Conservation (phyloP, 2,888 invertebrate species). For the Cantharis nigra region DNA sequence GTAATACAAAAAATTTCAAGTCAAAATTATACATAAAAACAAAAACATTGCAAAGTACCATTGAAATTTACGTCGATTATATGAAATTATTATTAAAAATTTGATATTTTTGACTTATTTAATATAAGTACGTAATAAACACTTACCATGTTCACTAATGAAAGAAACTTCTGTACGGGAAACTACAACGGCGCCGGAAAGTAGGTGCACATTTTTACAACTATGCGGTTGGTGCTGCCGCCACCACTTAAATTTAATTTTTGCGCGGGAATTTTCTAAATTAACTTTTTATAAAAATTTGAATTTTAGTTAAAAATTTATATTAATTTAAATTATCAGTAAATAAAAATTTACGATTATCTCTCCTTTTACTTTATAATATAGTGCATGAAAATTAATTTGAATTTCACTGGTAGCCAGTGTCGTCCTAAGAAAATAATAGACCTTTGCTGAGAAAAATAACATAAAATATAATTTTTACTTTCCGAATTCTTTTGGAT, state of each 20-base stretch:
- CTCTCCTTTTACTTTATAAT: no score
- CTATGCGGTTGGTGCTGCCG: not conserved
- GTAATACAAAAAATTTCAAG: not conserved
- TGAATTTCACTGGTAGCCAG: no score
- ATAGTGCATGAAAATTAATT: no score
- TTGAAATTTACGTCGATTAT: not conserved
- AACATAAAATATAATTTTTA: no score
- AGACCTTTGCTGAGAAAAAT: no score
- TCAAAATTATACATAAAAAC: not conserved
- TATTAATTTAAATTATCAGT: not conserved
- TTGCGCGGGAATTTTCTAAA: not conserved
- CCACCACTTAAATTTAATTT: not conserved
- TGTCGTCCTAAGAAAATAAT: no score
- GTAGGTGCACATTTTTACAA: not conserved
- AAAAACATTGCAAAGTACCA: not conserved
- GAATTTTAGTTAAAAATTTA: not conserved
- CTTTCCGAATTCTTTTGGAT: no score
- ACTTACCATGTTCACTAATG: constrained; percentile 55
- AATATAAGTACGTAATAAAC: constrained; percentile 7
- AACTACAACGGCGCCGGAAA: not conserved
- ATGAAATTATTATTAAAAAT: not conserved
- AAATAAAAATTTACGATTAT: no score
- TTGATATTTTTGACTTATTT: not conserved
- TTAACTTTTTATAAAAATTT: not conserved
- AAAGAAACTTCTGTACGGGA: constrained; percentile 41